phyloP scores from a whole-genome alignment of 2,888 invertebrate species.

The Gonocerus acuteangulatus region DNA sequence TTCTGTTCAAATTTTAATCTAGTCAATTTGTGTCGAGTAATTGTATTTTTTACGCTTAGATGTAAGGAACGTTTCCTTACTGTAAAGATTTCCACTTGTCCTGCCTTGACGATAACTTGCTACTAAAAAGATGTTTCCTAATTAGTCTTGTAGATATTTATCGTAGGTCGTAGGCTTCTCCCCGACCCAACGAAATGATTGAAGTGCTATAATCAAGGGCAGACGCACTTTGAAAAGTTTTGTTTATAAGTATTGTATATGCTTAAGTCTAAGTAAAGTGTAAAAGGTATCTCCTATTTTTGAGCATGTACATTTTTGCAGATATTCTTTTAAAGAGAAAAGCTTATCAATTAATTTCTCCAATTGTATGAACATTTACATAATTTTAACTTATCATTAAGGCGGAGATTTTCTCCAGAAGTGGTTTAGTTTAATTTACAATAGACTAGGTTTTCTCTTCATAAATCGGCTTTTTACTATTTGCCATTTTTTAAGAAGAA shows the following conservation, averaged over 20 bases:
- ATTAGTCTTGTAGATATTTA: slow-evolving; percentile 10
- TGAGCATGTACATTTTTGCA: slow-evolving; percentile 14
- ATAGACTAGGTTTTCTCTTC: too few species aligned
- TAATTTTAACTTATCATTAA: too few species aligned
- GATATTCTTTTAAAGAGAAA: too few species aligned
- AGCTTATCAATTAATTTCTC: too few species aligned
- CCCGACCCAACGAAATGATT: slow-evolving; percentile 1
- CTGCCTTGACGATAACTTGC: slow-evolving; percentile 11
- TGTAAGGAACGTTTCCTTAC: slow-evolving; percentile 16
- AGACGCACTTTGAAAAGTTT: slow-evolving; percentile 4
- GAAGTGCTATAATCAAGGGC: not conserved
- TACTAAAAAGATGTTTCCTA: slow-evolving; percentile 13
- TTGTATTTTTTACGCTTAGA: slow-evolving; percentile 18
- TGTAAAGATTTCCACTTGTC: slow-evolving; percentile 15
- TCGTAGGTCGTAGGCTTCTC: slow-evolving; percentile 8
- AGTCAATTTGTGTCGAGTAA: slow-evolving; percentile 23
- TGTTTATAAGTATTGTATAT: slow-evolving; percentile 1
- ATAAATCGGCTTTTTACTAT: too few species aligned
- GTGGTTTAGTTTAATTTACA: too few species aligned
- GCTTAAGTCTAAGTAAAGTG: not conserved
- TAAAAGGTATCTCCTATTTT: not conserved
- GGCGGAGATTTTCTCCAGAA: too few species aligned
- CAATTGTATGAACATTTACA: too few species aligned
- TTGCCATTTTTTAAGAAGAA: too few species aligned
- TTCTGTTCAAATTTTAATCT: slow-evolving; percentile 26